A percentile compares a stretch with the other conserved stretches of the same genome.
These are phyloP conservation scores for Scaptomyza caliginosa DNA, from an alignment of 2,888 invertebrate genomes.

Conservation along the genomic window DNA sequence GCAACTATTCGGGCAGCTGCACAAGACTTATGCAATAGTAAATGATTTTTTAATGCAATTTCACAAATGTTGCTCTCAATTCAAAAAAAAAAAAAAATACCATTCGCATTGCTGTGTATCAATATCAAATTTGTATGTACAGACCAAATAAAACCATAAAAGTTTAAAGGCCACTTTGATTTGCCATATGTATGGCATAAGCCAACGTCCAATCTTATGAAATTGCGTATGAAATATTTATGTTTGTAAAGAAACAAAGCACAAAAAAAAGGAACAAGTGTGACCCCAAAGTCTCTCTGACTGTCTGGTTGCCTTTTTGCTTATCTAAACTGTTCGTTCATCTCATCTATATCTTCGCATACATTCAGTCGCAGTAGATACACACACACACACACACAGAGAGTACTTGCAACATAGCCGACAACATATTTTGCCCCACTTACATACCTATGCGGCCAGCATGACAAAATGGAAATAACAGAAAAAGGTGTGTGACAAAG, in stretches of 20 bases:
- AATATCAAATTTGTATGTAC: conserved; percentile 57
- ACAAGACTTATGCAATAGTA: conserved; percentile 49
- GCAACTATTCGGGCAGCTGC: conserved; percentile 16
- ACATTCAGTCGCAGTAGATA: background rate
- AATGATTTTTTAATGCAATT: conserved; percentile 63
- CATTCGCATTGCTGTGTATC: conserved; percentile 13
- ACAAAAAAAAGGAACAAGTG: conserved; percentile 22
- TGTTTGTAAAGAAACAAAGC: too few relatives aligned
- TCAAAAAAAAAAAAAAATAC: too few relatives aligned
- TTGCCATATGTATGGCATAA: conserved; percentile 31
- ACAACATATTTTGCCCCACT: conserved; percentile 47
- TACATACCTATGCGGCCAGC: conserved; percentile 57
- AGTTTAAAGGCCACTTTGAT: conserved; percentile 70
- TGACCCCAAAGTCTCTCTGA: conserved; percentile 27
- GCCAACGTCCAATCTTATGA: conserved; percentile 46
- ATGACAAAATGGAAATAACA: conserved; percentile 35
- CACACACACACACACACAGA: conserved; percentile 5
- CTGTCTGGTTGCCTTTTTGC: conserved; percentile 12
- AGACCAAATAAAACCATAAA: conserved; percentile 45
- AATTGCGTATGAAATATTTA: conserved; percentile 72
- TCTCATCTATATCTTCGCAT: conserved; percentile 5
- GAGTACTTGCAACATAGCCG: conserved; percentile 37
- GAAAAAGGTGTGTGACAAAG: conserved; percentile 22
- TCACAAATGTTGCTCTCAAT: conserved; percentile 42
- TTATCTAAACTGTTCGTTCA: conserved; percentile 1